These are phyloP conservation scores for Paralichthys olivaceus DNA, from an alignment of 2,113 vertebrate genomes.

Conservation along the genomic window DNA sequence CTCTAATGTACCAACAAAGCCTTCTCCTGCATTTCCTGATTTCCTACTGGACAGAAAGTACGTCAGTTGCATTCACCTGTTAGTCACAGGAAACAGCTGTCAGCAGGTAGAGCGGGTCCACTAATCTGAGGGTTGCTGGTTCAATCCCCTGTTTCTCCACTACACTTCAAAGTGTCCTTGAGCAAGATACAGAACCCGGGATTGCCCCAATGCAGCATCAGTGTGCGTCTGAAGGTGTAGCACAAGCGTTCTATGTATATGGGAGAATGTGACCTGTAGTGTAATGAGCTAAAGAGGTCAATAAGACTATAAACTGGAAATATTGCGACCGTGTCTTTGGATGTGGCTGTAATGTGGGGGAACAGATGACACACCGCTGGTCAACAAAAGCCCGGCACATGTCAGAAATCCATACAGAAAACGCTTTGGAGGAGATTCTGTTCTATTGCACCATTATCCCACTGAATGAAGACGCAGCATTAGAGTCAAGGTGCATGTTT, in stretches of 20 bases:
- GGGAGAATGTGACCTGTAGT: not conserved
- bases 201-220: too few relatives aligned
- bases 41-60: not conserved
- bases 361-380: not conserved
- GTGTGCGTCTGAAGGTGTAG: not conserved
- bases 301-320: not conserved
- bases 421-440: constrained; percentile 1
- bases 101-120: not conserved
- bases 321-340: constrained; percentile 8
- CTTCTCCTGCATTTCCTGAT: constrained; percentile 27
- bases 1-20: constrained; percentile 19
- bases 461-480: constrained; percentile 5
- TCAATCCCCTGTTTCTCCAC: not conserved
- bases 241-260: not conserved
- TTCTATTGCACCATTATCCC: constrained; percentile 30
- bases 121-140: not conserved
- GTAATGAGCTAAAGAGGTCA: not conserved
- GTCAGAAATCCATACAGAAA: constrained; percentile 2
- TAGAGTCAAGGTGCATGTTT: constrained; percentile 1
- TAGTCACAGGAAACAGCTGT: not conserved
- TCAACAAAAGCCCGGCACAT: not conserved
- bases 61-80: too few relatives aligned
- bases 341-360: not conserved
- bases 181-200: not conserved
- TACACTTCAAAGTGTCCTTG: not conserved